These are phyloP conservation scores for Sebastes diploproa DNA, from an alignment of 2,797 vertebrate species.

Conservation along the genomic window DNA sequence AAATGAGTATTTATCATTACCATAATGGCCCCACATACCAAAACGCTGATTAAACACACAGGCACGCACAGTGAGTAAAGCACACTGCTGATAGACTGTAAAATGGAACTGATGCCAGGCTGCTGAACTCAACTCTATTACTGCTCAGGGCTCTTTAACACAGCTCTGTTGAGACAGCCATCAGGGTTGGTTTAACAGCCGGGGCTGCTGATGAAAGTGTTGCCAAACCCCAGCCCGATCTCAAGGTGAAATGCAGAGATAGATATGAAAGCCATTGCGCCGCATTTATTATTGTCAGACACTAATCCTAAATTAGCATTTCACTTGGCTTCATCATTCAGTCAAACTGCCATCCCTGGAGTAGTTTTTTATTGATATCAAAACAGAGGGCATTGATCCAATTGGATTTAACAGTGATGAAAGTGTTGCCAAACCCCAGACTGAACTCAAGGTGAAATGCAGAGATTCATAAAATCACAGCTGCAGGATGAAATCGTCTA, in stretches of 20 bases:
- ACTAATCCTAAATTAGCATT: slow-evolving; percentile 78
- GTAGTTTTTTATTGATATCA: slow-evolving; percentile 66
- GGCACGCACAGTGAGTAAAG: slow-evolving; percentile 45
- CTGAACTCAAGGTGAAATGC: slow-evolving; percentile 62
- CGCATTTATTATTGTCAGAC: slow-evolving; percentile 71
- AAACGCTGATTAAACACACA: slow-evolving; percentile 61
- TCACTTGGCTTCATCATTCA: slow-evolving; percentile 73
- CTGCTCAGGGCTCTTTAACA: slow-evolving; percentile 59
- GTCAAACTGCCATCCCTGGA: slow-evolving; percentile 60
- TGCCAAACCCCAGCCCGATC: slow-evolving; percentile 60
- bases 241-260: slow-evolving; percentile 73
- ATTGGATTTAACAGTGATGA: slow-evolving; percentile 64
- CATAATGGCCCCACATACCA: slow-evolving; percentile 59
- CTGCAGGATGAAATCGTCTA: slow-evolving; percentile 34
- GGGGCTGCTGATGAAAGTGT: slow-evolving; percentile 65
- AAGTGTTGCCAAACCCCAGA: slow-evolving; percentile 46
- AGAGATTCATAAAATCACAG: slow-evolving; percentile 56
- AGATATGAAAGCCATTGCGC: slow-evolving; percentile 65
- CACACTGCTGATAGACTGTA: slow-evolving; percentile 47
- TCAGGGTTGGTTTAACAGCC: slow-evolving; percentile 57
- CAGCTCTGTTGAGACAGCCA: slow-evolving; percentile 57
- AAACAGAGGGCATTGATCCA: slow-evolving; percentile 70
- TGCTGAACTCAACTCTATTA: slow-evolving; percentile 61
- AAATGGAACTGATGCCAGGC: slow-evolving; percentile 46
- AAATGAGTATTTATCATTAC: slow-evolving; percentile 66